phyloP scores from a whole-genome alignment of 2,797 vertebrate genomes.

The Peromyscus eremicus region DNA sequence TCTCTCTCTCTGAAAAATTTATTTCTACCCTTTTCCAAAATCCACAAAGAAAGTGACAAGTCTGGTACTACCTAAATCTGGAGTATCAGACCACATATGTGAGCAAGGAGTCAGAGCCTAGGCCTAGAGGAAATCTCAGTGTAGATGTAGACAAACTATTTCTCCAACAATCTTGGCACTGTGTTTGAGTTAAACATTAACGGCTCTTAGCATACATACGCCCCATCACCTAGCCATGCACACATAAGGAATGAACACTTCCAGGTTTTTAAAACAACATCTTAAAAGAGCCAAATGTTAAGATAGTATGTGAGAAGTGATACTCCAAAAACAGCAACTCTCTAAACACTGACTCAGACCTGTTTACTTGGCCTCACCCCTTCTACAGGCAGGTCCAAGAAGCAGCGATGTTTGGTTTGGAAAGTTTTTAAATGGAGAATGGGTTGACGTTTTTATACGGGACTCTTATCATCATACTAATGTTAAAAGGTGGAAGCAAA shows the following conservation, averaged over 20 bases:
- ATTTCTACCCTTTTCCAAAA: not conserved
- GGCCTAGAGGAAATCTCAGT: not conserved
- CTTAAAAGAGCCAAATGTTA: not conserved
- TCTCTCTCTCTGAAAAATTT: too few species aligned
- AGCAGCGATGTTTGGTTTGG: not conserved
- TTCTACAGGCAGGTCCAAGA: not conserved
- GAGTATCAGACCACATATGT: not conserved
- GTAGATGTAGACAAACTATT: not conserved
- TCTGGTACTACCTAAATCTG: not conserved
- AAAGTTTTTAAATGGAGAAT: constrained; percentile 38
- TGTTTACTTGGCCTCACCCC: not conserved
- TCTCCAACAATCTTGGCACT: not conserved
- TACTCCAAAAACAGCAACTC: not conserved
- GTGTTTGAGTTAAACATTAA: constrained; percentile 3
- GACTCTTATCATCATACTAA: not conserved
- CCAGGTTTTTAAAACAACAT: not conserved
- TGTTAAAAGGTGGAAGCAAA: constrained; percentile 21
- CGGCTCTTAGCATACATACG: not conserved
- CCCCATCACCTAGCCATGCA: not conserved
- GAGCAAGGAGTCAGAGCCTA: not conserved
- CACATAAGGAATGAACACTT: constrained; percentile 5
- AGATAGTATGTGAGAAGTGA: not conserved
- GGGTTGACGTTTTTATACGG: not conserved
- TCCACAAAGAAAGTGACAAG: not conserved
- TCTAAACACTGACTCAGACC: not conserved